phyloP scores from a whole-genome alignment of 1,140 invertebrate species.

The Camponotus pennsylvanicus region DNA sequence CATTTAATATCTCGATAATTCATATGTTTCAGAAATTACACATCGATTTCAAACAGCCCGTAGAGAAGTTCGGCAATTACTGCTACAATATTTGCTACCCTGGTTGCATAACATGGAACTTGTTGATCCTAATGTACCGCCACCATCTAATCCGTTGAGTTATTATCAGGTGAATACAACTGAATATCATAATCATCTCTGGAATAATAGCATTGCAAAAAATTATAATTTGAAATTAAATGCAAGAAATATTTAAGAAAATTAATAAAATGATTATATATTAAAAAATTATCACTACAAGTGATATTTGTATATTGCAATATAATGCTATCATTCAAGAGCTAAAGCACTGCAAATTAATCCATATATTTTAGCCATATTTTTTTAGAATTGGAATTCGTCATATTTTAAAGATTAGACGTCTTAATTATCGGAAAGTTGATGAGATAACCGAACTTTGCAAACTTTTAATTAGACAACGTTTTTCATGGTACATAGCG shows the following conservation, averaged over 20 bases:
- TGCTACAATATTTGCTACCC: constrained; percentile 97
- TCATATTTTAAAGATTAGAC: background rate
- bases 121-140: constrained; percentile 97
- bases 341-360: background rate
- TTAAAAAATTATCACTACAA: background rate
- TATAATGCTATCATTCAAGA: background rate
- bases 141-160: constrained; percentile 91
- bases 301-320: background rate
- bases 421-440: background rate
- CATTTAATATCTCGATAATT: background rate
- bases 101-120: constrained; percentile 99
- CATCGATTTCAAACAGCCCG: constrained; percentile 98
- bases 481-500: background rate
- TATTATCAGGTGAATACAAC: constrained; percentile 91
- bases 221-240: constrained; percentile 16
- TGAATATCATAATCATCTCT: constrained; percentile 10
- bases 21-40: constrained; percentile 94
- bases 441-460: background rate
- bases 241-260: background rate
- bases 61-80: constrained; percentile 94
- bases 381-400: no score
- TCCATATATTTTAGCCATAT: background rate
- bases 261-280: no score
- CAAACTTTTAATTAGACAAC: constrained; percentile 8
- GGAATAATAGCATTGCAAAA: background rate